A percentile compares a stretch with the other conserved stretches of the same genome.
phyloP scores from a whole-genome alignment of 1,140 invertebrate species.

The Hyles vespertilio region DNA sequence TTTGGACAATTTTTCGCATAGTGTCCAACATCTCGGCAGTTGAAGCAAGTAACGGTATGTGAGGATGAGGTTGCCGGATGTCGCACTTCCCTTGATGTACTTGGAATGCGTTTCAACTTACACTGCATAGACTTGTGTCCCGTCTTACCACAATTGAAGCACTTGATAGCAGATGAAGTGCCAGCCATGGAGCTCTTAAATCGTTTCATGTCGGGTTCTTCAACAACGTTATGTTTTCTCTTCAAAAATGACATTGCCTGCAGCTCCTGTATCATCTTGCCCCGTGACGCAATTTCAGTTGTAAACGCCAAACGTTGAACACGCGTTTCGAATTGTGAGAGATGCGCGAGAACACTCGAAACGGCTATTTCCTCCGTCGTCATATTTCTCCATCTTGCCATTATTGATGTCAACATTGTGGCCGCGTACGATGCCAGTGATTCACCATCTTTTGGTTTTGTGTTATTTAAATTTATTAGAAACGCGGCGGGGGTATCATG shows the following conservation, averaged over 20 bases:
- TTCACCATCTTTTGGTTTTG: constrained; percentile 14
- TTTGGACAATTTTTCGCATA: too few species aligned
- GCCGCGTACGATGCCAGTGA: constrained; percentile 13
- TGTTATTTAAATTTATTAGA: constrained; percentile 10
- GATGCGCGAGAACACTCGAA: constrained; percentile 17
- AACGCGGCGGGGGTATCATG: constrained; percentile 28
- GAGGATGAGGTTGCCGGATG: neutral
- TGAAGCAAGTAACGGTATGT: neutral
- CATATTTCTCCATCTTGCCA: constrained; percentile 12
- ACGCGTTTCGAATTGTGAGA: constrained; percentile 16
- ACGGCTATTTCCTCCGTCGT: constrained; percentile 18
- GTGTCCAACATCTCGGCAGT: neutral
- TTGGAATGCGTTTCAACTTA: neutral
- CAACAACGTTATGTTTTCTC: neutral
- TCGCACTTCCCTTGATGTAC: neutral
- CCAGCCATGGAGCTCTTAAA: neutral
- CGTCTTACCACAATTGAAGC: constrained; percentile 12
- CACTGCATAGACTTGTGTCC: constrained; percentile 7
- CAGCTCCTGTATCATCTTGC: constrained; percentile 18
- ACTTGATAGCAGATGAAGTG: neutral
- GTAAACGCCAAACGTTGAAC: constrained; percentile 10
- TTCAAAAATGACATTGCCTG: constrained; percentile 9
- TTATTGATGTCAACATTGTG: constrained; percentile 9
- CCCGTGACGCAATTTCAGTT: constrained; percentile 11
- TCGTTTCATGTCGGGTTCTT: neutral